These are phyloP conservation scores for Tachina lurida DNA, from an alignment of 2,888 invertebrate species.

Conservation along the genomic window DNA sequence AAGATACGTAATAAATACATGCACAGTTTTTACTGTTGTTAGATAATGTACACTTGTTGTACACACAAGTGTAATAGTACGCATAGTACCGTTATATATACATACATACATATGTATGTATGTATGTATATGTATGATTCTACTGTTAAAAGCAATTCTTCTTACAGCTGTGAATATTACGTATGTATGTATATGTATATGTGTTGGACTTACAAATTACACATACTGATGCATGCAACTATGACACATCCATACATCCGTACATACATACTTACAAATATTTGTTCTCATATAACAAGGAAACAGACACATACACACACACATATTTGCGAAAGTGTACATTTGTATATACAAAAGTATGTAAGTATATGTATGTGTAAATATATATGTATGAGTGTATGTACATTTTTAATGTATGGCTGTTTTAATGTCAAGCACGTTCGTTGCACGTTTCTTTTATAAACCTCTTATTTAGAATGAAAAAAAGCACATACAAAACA, in stretches of 20 bases:
- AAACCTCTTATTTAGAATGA: slow-evolving; percentile 15
- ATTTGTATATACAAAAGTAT: too few relatives aligned
- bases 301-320: too few relatives aligned
- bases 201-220: not conserved
- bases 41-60: too few relatives aligned
- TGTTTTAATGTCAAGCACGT: slow-evolving; percentile 71
- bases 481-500: not conserved
- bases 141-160: too few relatives aligned
- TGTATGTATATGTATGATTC: too few relatives aligned
- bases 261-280: not conserved
- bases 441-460: slow-evolving; percentile 71
- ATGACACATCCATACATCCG: not conserved
- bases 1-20: too few relatives aligned
- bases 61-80: too few relatives aligned
- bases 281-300: not conserved
- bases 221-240: not conserved
- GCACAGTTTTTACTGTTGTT: too few relatives aligned
- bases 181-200: not conserved
- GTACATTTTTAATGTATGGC: not conserved
- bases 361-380: too few relatives aligned
- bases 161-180: not conserved
- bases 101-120: too few relatives aligned
- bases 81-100: too few relatives aligned
- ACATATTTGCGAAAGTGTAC: too few relatives aligned
- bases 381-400: not conserved